Percentiles rank a stretch among this genome's conserved stretches.
Evolutionary conservation across 2,888 invertebrate genomes (phyloP).

Genomic region (Leucoma salicis): DNA sequence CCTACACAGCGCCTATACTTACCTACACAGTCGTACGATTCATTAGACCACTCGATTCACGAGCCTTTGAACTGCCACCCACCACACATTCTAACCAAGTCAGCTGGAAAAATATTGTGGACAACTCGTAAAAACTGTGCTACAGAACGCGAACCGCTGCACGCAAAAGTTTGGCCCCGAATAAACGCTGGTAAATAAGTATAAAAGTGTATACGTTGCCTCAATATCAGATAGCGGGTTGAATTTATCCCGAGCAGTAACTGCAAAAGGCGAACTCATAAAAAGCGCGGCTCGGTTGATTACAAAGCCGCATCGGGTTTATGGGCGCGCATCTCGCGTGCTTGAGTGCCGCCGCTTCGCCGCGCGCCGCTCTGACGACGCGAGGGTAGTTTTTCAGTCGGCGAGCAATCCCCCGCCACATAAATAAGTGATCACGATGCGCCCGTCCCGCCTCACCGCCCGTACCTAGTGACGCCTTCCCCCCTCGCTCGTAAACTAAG

Average conservation of each 20-base stretch:
- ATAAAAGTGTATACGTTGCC: slow-evolving; percentile 50
- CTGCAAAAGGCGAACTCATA: slow-evolving; percentile 71
- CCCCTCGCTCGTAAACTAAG: slow-evolving; percentile 80
- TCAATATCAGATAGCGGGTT: slow-evolving; percentile 68
- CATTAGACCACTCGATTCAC: slow-evolving; percentile 2
- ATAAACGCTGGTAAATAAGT: slow-evolving; percentile 28
- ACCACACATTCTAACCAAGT: slow-evolving; percentile 1
- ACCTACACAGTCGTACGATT: slow-evolving; percentile 3
- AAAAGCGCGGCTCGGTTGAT: slow-evolving; percentile 77
- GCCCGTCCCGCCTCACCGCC: slow-evolving; percentile 42
- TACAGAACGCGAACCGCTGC: slow-evolving; percentile 16
- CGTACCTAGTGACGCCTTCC: slow-evolving; percentile 48
- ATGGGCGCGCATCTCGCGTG: slow-evolving; percentile 58
- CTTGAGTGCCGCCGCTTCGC: slow-evolving; percentile 40
- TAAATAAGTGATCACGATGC: slow-evolving; percentile 75
- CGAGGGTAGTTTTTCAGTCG: slow-evolving; percentile 78
- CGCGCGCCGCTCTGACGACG: slow-evolving; percentile 50
- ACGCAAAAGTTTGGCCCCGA: slow-evolving; percentile 17
- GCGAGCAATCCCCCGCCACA: slow-evolving; percentile 65
- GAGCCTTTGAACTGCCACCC: slow-evolving; percentile 6
- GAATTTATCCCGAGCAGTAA: slow-evolving; percentile 67
- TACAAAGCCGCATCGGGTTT: slow-evolving; percentile 69
- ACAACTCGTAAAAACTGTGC: slow-evolving; percentile 5
- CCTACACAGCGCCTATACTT: slow-evolving; percentile 11
- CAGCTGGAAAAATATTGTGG: slow-evolving; percentile 5